These are phyloP conservation scores for Chymomyza amoena DNA, from an alignment of 2,888 invertebrate species.

Conservation along the genomic window DNA sequence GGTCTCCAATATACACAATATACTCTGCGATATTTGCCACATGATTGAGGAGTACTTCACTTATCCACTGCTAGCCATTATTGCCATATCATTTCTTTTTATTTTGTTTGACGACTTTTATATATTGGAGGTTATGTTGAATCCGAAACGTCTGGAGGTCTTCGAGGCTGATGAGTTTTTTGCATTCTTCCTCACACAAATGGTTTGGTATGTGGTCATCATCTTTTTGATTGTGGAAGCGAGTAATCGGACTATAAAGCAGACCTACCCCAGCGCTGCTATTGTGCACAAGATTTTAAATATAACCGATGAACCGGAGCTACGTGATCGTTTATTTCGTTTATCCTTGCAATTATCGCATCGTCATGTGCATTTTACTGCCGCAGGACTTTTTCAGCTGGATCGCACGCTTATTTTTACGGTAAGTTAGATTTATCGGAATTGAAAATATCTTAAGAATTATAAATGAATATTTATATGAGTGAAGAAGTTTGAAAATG, in stretches of 20 bases:
- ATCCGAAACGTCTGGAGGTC: slow-evolving; percentile 67
- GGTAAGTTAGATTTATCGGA: slow-evolving; percentile 49
- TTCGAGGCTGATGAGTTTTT: slow-evolving; percentile 76
- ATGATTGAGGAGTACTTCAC: slow-evolving; percentile 76
- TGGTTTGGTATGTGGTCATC: slow-evolving; percentile 74
- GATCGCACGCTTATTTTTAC: slow-evolving; percentile 78
- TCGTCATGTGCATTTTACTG: slow-evolving; percentile 76
- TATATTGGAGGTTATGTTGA: slow-evolving; percentile 74
- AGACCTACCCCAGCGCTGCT: slow-evolving; percentile 66
- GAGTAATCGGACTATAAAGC: slow-evolving; percentile 70
- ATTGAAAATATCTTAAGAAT: no score
- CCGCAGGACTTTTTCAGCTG: slow-evolving; percentile 77
- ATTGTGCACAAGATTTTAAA: slow-evolving; percentile 77
- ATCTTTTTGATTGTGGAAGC: slow-evolving; percentile 75
- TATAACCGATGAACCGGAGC: slow-evolving; percentile 67
- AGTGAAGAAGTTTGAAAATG: no score
- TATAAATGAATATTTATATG: no score
- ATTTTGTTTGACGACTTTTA: slow-evolving; percentile 77
- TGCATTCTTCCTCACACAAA: slow-evolving; percentile 75
- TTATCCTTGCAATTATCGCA: slow-evolving; percentile 76
- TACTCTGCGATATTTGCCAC: slow-evolving; percentile 75
- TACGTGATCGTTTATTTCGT: slow-evolving; percentile 71
- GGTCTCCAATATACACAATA: slow-evolving; percentile 74
- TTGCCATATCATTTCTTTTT: slow-evolving; percentile 76
- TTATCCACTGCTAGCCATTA: slow-evolving; percentile 74